Evolutionary conservation across 2,113 vertebrate genomes (phyloP).

Genomic region (Cryptoleucopteryx plumbea): DNA sequence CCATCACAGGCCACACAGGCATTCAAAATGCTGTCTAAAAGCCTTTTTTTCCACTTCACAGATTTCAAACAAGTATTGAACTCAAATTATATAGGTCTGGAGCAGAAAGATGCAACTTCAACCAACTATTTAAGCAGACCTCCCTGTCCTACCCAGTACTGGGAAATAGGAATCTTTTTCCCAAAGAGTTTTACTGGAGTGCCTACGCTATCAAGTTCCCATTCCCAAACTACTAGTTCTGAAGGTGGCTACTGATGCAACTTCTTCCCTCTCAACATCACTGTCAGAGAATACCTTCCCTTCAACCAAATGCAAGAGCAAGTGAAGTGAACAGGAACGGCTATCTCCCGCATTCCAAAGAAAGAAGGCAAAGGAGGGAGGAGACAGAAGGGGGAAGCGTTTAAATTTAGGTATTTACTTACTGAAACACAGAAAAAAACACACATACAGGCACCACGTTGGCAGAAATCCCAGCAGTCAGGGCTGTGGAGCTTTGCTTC

Average conservation of each 20-base stretch:
- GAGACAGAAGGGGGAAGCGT: neutral
- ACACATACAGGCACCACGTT: neutral
- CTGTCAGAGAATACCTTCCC: neutral
- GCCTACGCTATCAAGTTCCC: neutral
- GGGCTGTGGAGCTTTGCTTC: neutral
- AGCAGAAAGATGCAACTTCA: neutral
- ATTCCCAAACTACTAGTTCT: neutral
- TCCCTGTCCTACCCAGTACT: neutral
- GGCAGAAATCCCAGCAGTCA: conserved; percentile 6
- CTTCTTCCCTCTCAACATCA: neutral
- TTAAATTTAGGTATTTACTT: conserved; percentile 29
- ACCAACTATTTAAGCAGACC: neutral
- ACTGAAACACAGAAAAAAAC: neutral
- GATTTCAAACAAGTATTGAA: neutral
- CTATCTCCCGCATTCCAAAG: neutral
- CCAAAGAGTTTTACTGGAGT: neutral
- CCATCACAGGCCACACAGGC: neutral
- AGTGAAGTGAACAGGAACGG: neutral
- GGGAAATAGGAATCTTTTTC: neutral
- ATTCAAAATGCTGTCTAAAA: neutral
- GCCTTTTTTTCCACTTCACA: neutral
- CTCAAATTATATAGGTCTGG: neutral
- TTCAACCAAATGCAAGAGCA: neutral
- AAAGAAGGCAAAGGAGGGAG: neutral
- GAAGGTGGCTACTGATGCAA: neutral